Conservation (phyloP, 2,888 invertebrate genomes). For the Agonum fuliginosum region DNA sequence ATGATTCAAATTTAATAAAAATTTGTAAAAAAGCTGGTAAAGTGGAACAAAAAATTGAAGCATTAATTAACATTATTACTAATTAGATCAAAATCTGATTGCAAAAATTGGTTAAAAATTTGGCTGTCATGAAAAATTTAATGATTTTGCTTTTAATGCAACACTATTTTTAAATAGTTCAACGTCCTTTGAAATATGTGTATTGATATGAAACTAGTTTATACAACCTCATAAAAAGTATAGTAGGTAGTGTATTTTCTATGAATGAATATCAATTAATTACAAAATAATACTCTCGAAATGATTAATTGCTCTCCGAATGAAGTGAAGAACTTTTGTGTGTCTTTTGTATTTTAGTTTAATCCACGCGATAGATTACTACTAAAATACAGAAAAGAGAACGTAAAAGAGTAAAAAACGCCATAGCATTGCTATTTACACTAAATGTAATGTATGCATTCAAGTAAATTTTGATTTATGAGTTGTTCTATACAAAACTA, state of each 20-base stretch:
- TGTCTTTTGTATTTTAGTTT: slow-evolving; percentile 1
- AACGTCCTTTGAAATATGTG: no score
- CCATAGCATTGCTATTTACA: slow-evolving; percentile 15
- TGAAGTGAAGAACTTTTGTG: not conserved
- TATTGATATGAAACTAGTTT: not conserved
- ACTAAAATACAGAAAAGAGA: not conserved
- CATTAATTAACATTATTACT: no score
- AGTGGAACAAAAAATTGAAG: no score
- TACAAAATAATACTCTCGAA: not conserved
- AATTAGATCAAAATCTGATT: no score
- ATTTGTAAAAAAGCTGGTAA: no score
- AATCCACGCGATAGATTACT: not conserved
- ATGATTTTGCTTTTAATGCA: no score
- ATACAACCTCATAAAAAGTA: not conserved
- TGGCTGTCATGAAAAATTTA: no score
- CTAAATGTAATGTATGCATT: slow-evolving; percentile 17
- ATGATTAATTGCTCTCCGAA: not conserved
- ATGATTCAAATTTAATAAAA: no score
- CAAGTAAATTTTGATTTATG: slow-evolving; percentile 38
- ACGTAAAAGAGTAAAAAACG: not conserved
- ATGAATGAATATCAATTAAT: not conserved
- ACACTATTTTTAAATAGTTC: no score
- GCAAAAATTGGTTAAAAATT: no score
- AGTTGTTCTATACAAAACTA: slow-evolving; percentile 26
- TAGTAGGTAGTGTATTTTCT: not conserved